Percentiles rank a stretch among this genome's conserved stretches.
Conservation (phyloP, 2,888 invertebrate genomes). For the Orthonevra nobilis region DNA sequence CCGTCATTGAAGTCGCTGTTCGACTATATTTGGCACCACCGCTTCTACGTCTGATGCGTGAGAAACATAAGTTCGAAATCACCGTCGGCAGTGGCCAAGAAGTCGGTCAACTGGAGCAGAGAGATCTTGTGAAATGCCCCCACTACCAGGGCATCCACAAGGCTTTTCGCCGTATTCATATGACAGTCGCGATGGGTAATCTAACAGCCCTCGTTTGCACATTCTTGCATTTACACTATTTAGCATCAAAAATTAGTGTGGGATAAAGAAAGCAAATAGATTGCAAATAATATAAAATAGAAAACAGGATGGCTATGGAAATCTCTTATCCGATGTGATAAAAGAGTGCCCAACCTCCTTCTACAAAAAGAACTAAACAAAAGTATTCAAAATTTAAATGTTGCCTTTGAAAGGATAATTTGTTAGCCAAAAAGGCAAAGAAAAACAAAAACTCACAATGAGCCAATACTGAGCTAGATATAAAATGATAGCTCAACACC, state of each 20-base stretch:
- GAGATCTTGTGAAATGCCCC: constrained; percentile 87
- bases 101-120: constrained; percentile 87
- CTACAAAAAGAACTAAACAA: too few species aligned
- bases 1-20: constrained; percentile 86
- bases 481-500: not conserved
- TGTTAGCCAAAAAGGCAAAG: too few species aligned
- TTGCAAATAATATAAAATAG: not conserved
- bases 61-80: constrained; percentile 88
- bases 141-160: constrained; percentile 88
- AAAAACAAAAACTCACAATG: not conserved
- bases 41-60: constrained; percentile 86
- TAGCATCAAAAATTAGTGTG: constrained; percentile 81
- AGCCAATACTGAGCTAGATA: not conserved
- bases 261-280: constrained; percentile 27
- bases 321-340: constrained; percentile 24
- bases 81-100: constrained; percentile 89
- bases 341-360: too few species aligned
- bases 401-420: too few species aligned
- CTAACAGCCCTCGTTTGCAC: constrained; percentile 86
- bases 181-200: constrained; percentile 90
- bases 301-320: constrained; percentile 7
- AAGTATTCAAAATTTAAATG: too few species aligned
- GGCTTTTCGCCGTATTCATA: constrained; percentile 88
- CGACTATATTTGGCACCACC: constrained; percentile 89
- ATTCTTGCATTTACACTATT: constrained; percentile 85